phyloP scores from a whole-genome alignment of 2,797 vertebrate species.

The Cyclura pinguis region DNA sequence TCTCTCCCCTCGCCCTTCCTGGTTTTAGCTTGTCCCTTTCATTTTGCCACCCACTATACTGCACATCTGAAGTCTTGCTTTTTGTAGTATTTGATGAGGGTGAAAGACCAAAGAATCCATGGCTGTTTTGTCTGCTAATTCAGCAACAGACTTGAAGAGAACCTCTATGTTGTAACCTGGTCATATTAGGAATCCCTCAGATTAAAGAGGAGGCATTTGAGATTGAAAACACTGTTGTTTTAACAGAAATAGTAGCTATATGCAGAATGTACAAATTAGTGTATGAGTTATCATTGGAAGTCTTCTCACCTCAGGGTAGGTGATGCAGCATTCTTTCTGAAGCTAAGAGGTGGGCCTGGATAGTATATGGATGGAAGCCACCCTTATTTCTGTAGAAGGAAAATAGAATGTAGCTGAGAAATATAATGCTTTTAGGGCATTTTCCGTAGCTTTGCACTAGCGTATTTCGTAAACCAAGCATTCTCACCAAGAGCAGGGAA shows the following conservation, averaged over 20 bases:
- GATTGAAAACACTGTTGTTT: no score
- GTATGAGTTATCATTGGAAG: background rate
- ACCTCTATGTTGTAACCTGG: background rate
- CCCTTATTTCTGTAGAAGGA: background rate
- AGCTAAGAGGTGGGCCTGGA: background rate
- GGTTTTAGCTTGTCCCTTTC: no score
- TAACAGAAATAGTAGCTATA: no score
- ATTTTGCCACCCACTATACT: no score
- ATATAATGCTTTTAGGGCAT: background rate
- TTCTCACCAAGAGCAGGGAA: background rate
- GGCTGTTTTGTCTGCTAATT: background rate
- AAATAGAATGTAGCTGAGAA: background rate
- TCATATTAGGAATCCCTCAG: background rate
- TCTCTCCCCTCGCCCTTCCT: no score
- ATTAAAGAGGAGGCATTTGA: no score
- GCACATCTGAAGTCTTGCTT: background rate
- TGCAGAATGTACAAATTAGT: background rate
- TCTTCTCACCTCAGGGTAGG: background rate
- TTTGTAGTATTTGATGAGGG: background rate
- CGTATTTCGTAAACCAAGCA: constrained; percentile 46
- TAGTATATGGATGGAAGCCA: background rate
- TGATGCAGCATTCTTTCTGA: background rate
- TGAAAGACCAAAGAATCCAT: background rate
- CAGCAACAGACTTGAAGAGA: background rate
- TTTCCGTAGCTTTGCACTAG: constrained; percentile 29